Conservation (phyloP, 2,888 invertebrate genomes). For the Neoitamus cyanurus region DNA sequence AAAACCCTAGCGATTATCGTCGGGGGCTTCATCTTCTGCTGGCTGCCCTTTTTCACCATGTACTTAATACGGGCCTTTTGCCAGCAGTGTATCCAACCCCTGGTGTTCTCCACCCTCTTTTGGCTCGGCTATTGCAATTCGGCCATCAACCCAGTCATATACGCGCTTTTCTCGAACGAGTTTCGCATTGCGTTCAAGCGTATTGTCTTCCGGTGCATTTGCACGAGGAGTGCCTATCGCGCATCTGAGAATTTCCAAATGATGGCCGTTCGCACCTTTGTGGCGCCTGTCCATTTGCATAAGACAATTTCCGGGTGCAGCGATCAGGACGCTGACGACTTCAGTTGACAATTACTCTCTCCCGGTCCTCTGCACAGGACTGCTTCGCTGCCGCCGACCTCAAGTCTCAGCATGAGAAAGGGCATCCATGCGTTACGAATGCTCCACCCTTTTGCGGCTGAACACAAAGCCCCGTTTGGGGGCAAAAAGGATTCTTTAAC, state of each 20-base stretch:
- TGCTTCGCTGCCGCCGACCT: slow-evolving; percentile 57
- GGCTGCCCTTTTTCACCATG: slow-evolving; percentile 97
- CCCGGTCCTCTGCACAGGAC: slow-evolving; percentile 58
- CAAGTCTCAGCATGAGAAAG: slow-evolving; percentile 37
- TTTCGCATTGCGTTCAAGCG: slow-evolving; percentile 95
- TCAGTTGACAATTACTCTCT: slow-evolving; percentile 63
- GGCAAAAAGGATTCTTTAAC: not conserved
- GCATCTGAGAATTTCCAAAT: slow-evolving; percentile 66
- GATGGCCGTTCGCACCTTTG: slow-evolving; percentile 63
- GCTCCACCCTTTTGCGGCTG: slow-evolving; percentile 31
- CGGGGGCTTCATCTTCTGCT: slow-evolving; percentile 96
- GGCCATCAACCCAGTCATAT: slow-evolving; percentile 94
- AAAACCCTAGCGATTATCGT: slow-evolving; percentile 97
- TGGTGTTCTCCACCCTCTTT: slow-evolving; percentile 91
- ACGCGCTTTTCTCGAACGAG: slow-evolving; percentile 93
- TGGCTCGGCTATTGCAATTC: slow-evolving; percentile 99
- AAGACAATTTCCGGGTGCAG: slow-evolving; percentile 65
- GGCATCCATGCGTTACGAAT: not conserved
- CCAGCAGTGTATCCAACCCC: slow-evolving; percentile 83
- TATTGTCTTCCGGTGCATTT: slow-evolving; percentile 88
- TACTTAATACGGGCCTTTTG: slow-evolving; percentile 92
- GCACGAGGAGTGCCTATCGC: slow-evolving; percentile 68
- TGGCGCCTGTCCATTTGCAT: slow-evolving; percentile 65
- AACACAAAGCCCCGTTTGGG: not conserved
- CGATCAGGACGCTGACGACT: slow-evolving; percentile 56